Evolutionary conservation across 2,113 vertebrate species (phyloP).

Genomic region (Festucalex cinctus): DNA sequence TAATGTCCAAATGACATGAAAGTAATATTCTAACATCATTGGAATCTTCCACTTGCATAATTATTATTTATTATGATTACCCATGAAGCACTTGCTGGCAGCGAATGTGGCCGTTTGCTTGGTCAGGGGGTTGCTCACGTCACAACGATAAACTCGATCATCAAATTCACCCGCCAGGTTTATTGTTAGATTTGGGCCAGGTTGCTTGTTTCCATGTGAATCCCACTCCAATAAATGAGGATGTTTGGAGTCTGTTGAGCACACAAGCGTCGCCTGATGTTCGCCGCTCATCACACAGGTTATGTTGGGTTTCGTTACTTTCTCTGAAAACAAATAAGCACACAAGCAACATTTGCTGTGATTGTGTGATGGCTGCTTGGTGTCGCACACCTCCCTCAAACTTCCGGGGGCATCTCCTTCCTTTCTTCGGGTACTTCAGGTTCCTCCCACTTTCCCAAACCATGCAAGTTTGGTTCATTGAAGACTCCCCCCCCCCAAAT

Average conservation of each 20-base stretch:
- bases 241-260: constrained; percentile 8
- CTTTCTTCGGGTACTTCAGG: no score
- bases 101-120: constrained; percentile 15
- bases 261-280: constrained; percentile 25
- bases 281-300: constrained; percentile 29
- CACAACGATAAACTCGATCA: constrained; percentile 25
- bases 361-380: no score
- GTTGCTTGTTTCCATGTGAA: not conserved
- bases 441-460: no score
- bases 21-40: no score
- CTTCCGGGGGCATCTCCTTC: no score
- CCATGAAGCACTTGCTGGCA: constrained; percentile 45
- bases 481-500: no score
- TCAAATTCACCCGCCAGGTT: constrained; percentile 6
- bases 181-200: constrained; percentile 23
- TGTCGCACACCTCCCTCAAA: no score
- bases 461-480: no score
- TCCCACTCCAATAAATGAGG: constrained; percentile 17
- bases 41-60: no score
- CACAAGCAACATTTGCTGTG: no score
- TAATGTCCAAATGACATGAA: no score
- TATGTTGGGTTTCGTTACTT: constrained; percentile 36
- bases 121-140: constrained; percentile 38
- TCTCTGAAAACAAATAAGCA: constrained; percentile 32
- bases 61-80: constrained; percentile 29